Evolutionary conservation across 2,797 vertebrate genomes (phyloP), one percentile per base, ranked within the genome.

Genomic region (Margarornis squamiger): DNA sequence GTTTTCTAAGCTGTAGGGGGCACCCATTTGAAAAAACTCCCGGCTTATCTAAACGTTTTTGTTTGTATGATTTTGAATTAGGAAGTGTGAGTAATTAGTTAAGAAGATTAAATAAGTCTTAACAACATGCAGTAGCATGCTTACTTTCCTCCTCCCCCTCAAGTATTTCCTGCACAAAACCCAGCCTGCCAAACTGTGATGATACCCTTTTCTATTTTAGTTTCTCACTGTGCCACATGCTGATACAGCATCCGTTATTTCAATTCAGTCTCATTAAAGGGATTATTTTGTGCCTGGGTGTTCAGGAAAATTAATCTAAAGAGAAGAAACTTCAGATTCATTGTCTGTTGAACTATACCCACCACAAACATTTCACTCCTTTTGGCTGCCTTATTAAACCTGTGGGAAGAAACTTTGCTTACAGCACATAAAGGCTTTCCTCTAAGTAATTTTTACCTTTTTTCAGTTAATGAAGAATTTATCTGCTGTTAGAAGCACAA

Each of bases 21-120:
- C 96, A 95, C 91, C 94, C 96, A 95, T 97, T 97, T 98, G 96
- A 97, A 97, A 97, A 97, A 97, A 96, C 95, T 96, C 93, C 91
- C 80, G 65, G 93, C 95, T 97, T 97, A 97, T 96, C 97, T 97
- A 96, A 97, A 90, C 93, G 94, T 92, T 97, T 98, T 97, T 98
- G 97, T 98, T 98, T 98, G 96, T 97, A 97, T 96, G 96, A 97
- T 97, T 97, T 96, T 97, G 97, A 98, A 98, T 98, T 98, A 97
- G 97, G 97, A 97, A 97, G 97, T 97, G 96, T 96, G 93, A 96
- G 95, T 97, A 98, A 98, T 98, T 98, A 97, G 97, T 96, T 97
- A 96, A 97, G 94, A 93, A 97, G 97, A 98, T 98, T 98, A 98
- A 97, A 96, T 95, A 92, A 96, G 94, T 97, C 97, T 97, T 96